Base-by-base conservation (phyloP, 2,888 invertebrate species). In the Amiota minor region DNA sequence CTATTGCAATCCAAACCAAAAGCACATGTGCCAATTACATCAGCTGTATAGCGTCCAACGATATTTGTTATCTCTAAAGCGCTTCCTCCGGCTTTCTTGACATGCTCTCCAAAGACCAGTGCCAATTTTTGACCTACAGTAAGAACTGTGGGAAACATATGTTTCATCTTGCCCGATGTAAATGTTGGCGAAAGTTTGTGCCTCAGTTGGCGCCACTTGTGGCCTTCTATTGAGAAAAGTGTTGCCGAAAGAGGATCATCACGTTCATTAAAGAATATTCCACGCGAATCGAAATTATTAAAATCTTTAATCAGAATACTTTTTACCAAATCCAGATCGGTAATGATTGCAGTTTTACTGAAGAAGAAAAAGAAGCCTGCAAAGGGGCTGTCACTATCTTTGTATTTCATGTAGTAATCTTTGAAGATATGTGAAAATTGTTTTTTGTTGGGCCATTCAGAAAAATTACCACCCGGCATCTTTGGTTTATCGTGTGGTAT, bases 1-100 rank as follows among this genome's bases (percentile, higher is more conserved):
- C 89, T 89, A 76, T 91, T 90, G 71, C 90, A 89, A 9, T 91
- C 90, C 3, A 91, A 82, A 0, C 91, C 91, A 78, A 91, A 91
- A 9, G 90, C 91, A 79, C 90, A 90, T 0, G 86, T 87, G 1
- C 91, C 91, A 72, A 92, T 91, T 0, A 91, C 91, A 79, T 92
- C 91, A 6, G 90, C 91, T 3, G 91, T 91, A 73, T 87, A 92
- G 3, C 90, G 88, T 0, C 90, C 89, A 46, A 89, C 85, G 0
- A 90, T 64, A 18, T 90, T 90, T 77, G 90, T 90, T 6, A 91
- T 79, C 69, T 92, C 91, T 23, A 86, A 68, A 0, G 9, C n/a
- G 0, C 9, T 20, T 76, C 77, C 18, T 0, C 76, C 65, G 0
- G 64, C 35, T 14, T 72, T 72, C 6, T 35, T 35, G 35, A 35